Evolutionary conservation across 2,888 invertebrate species (phyloP), one percentile per base, ranked within the genome.

Genomic region (Paralinhomoeus sp.): DNA sequence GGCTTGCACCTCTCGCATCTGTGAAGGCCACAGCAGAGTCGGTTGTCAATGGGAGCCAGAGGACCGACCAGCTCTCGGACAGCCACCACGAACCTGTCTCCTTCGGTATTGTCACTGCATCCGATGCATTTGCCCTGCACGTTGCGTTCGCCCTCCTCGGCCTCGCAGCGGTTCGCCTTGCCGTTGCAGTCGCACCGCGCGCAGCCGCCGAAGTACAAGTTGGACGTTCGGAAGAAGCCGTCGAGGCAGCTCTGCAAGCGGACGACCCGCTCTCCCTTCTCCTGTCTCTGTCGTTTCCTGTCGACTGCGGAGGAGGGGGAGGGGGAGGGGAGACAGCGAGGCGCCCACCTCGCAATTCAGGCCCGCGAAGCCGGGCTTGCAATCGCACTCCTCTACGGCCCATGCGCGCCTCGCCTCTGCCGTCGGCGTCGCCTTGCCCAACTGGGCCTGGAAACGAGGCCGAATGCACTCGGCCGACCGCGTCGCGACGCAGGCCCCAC

Each of bases 121-220:
- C 15, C 12, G 7, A 15, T 31, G 9, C 31, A 31, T 31, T 31
- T 31, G 15, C 12, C 31, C 31, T 12, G 15, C 12, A 12, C 9
- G 7, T 12, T 31, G 7, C 31, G 15, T 31, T 31, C 69, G 48
- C 87, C 85, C 22, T 76, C 75, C 55, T 80, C 78, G 0, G 80
- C 74, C 62, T 93, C 76, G 56, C 87, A 89, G 58, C 80, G 77
- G 37, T 68, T 70, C 0, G 85, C 81, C 58, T 80, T 79, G 2
- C 80, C 80, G 58, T 81, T 78, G 61, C 89, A 89, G 37, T 75
- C 73, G 61, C 87, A 89, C 1, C 72, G 75, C 52, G 75, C 77
- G 60, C 89, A 89, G 2, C 74, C 67, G 35, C 81, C 81, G 43
- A 91, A 71, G 61, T 89, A 89, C 1, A 87, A 70, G 17, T 89